Percentiles rank a stretch among this genome's conserved stretches.
Conservation (phyloP, 1,140 invertebrate species). For the Brachionus koreanus region DNA sequence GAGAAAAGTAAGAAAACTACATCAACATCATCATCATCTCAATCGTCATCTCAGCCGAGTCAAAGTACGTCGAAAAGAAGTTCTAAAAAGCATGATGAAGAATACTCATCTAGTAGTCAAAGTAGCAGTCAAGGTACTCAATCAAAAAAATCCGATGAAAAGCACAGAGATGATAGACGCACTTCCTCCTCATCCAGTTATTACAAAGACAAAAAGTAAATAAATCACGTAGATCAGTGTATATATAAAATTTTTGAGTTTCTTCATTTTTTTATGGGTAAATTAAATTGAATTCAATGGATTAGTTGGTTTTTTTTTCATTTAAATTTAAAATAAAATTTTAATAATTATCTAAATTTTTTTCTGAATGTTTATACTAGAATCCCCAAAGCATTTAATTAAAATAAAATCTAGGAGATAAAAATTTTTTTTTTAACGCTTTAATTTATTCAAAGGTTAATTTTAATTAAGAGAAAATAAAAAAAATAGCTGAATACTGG, state of each 20-base stretch:
- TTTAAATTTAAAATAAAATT: conserved; percentile 13
- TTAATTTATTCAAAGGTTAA: no score
- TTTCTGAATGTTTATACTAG: no score
- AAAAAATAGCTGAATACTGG: no score
- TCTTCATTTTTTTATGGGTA: neutral
- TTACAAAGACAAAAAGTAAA: conserved; percentile 31
- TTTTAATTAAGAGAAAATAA: no score
- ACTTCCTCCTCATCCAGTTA: conserved; percentile 1
- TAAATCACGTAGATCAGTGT: neutral
- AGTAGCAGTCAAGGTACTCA: neutral
- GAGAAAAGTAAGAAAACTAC: neutral
- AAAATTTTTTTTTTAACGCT: no score
- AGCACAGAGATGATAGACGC: conserved; percentile 19
- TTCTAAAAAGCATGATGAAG: conserved; percentile 42
- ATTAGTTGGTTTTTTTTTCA: conserved; percentile 2
- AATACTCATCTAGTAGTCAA: neutral
- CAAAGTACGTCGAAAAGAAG: conserved; percentile 29
- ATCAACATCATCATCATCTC: neutral
- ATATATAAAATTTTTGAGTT: neutral
- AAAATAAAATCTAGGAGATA: no score
- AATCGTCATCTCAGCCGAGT: conserved; percentile 15
- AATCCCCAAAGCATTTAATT: no score
- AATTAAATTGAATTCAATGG: neutral
- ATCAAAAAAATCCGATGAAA: neutral
- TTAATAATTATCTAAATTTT: neutral